Conservation (phyloP, 2,888 invertebrate species). For the Brenthis ino region DNA sequence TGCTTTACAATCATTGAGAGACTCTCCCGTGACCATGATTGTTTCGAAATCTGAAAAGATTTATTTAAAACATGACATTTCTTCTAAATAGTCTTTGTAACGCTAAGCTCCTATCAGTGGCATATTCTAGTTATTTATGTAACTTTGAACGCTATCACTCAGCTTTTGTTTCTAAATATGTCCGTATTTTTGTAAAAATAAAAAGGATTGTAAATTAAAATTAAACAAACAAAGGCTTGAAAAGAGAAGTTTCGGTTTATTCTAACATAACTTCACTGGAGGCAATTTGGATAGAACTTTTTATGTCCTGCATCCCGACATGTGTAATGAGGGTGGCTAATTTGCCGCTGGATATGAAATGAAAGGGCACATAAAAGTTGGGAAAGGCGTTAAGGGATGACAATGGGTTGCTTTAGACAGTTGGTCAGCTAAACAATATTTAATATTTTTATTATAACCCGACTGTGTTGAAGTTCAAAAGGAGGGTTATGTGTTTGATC, state of each 20-base stretch:
- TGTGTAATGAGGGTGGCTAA: constrained; percentile 35
- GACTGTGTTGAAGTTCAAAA: background rate
- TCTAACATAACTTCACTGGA: constrained; percentile 33
- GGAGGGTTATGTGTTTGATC: no score
- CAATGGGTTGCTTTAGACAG: constrained; percentile 22
- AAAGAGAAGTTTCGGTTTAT: constrained; percentile 32
- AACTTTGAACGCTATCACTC: no score
- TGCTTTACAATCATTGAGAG: no score
- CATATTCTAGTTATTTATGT: no score
- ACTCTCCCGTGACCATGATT: no score
- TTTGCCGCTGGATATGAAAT: constrained; percentile 27
- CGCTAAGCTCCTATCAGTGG: no score
- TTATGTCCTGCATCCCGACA: constrained; percentile 26
- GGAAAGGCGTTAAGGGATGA: constrained; percentile 13
- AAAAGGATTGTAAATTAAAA: constrained; percentile 14
- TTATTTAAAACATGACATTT: no score
- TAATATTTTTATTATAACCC: constrained; percentile 3
- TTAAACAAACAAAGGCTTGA: constrained; percentile 26
- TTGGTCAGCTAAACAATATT: constrained; percentile 1
- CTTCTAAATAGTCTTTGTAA: no score
- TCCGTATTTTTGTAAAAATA: background rate
- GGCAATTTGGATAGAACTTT: constrained; percentile 28
- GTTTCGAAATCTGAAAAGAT: no score
- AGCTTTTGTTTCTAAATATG: no score
- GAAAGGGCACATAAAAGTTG: constrained; percentile 19